Base-by-base conservation (phyloP, 2,113 vertebrate species). In the Carassius gibelio region DNA sequence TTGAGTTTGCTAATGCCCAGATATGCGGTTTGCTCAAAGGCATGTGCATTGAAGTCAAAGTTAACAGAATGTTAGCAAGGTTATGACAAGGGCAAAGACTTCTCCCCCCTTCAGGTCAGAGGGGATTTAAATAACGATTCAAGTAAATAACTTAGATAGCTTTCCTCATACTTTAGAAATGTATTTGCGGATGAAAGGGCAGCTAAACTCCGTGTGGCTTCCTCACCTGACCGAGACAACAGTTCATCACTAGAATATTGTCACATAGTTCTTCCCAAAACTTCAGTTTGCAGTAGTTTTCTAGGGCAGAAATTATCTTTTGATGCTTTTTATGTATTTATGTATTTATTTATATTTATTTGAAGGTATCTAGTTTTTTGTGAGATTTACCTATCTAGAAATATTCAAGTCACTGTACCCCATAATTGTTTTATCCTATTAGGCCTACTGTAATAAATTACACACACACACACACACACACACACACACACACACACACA, bases 61-160 rank as follows among this genome's bases (percentile, higher is more conserved):
- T 68, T 52, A 13, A 68, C 79, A 23, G 48, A 83, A 72, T 38
- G 50, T 57, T 83, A 57, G 15, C 10, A 45, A 36, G 42, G 26
- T 21, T 81, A 3, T 26, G 78, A 81, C 59, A 34, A 55, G 48
- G 30, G 19, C 66, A 81, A 64, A 64, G 8, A 3, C 59, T 50
- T n/a, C 48, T 45, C 2, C 36, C 15, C 36, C 38, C 79, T 68
- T 19, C 4, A 10, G 79, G 61, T 81, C 79, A 68, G 23, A 69
- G 55, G 55, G 34, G 76, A 69, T 69, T 48, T 55, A 52, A 57
- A 79, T 61, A 79, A 61, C 21, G 66, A 71, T 55, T 69, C 8
- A 82, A 45, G 48, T 38, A 82, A 82, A 72, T 38, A 82, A 57
- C 7, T 71, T 3, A 1, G 34, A 81, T 68, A 72, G 48, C 48